Evolutionary conservation across 2,797 vertebrate species (phyloP).

Genomic region (Smutsia temminckii): DNA sequence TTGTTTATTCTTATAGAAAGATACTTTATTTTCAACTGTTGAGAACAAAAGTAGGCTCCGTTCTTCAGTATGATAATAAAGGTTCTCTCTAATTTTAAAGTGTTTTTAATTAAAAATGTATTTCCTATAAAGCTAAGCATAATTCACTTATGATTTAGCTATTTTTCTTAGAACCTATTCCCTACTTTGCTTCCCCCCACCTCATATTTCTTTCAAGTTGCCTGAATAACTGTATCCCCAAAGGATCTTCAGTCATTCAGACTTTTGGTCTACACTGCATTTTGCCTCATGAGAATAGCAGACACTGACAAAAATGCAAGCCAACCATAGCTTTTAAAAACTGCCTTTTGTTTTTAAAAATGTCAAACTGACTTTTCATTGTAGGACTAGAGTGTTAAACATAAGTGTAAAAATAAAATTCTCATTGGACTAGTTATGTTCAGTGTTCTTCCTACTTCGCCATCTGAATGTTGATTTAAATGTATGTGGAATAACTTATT

Average conservation of each 20-base stretch:
- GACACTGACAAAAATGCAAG: not conserved
- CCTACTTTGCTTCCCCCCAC: not conserved
- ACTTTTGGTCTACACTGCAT: slow-evolving; percentile 15
- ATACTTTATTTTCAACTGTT: slow-evolving; percentile 7
- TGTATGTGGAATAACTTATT: not conserved
- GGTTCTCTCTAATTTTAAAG: not conserved
- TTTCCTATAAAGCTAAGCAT: not conserved
- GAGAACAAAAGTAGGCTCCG: not conserved
- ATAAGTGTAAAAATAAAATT: slow-evolving; percentile 67
- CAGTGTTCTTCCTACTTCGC: not conserved
- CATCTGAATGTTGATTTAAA: not conserved
- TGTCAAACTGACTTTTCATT: slow-evolving; percentile 76
- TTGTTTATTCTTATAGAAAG: not conserved
- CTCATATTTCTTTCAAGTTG: not conserved
- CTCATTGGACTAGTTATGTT: not conserved
- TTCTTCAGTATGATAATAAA: not conserved
- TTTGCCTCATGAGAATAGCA: slow-evolving; percentile 47
- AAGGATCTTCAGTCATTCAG: not conserved
- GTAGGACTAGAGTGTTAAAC: slow-evolving; percentile 64
- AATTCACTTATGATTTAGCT: not conserved
- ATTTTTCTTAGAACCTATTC: slow-evolving; percentile 35
- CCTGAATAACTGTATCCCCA: slow-evolving; percentile 20
- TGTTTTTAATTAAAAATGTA: not conserved
- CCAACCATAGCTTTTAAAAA: slow-evolving; percentile 54
- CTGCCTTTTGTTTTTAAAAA: slow-evolving; percentile 56